phyloP scores from a whole-genome alignment of 2,888 invertebrate species.

The Nomada ferruginata region DNA sequence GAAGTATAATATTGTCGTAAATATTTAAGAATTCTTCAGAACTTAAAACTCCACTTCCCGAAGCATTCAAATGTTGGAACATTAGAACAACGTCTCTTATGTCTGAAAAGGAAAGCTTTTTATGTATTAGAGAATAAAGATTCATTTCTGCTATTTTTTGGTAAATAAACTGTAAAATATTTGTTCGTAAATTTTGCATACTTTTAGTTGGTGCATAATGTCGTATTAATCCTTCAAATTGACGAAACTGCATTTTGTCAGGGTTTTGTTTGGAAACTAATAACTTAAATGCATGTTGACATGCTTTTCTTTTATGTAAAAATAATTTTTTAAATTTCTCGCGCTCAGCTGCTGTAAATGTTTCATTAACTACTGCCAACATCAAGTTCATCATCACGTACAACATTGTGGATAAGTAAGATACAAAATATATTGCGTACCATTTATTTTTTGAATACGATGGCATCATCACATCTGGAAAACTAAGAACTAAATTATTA shows the following conservation, averaged over 20 bases:
- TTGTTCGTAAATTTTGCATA: slow-evolving; percentile 78
- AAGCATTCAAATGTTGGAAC: slow-evolving; percentile 91
- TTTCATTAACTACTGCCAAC: slow-evolving; percentile 95
- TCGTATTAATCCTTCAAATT: slow-evolving; percentile 92
- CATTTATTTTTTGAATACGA: slow-evolving; percentile 92
- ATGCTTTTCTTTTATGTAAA: slow-evolving; percentile 92
- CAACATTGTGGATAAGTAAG: slow-evolving; percentile 93
- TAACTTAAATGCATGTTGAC: slow-evolving; percentile 92
- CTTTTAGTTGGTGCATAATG: slow-evolving; percentile 91
- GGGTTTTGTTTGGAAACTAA: slow-evolving; percentile 92
- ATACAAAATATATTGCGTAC: slow-evolving; percentile 94
- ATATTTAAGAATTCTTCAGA: slow-evolving; percentile 90
- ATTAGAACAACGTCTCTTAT: slow-evolving; percentile 91
- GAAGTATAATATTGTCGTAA: slow-evolving; percentile 90
- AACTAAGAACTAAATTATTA: slow-evolving; percentile 85
- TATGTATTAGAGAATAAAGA: neutral
- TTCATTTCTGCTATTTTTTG: neutral
- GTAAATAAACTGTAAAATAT: neutral
- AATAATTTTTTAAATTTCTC: slow-evolving; percentile 93
- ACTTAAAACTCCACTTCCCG: slow-evolving; percentile 88
- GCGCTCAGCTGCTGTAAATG: slow-evolving; percentile 93
- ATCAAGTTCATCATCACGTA: slow-evolving; percentile 96
- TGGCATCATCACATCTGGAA: slow-evolving; percentile 97
- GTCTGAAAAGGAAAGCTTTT: slow-evolving; percentile 83
- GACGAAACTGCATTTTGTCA: slow-evolving; percentile 88